Base-by-base conservation (phyloP, 2,888 invertebrate genomes). In the Adineta ricciae region DNA sequence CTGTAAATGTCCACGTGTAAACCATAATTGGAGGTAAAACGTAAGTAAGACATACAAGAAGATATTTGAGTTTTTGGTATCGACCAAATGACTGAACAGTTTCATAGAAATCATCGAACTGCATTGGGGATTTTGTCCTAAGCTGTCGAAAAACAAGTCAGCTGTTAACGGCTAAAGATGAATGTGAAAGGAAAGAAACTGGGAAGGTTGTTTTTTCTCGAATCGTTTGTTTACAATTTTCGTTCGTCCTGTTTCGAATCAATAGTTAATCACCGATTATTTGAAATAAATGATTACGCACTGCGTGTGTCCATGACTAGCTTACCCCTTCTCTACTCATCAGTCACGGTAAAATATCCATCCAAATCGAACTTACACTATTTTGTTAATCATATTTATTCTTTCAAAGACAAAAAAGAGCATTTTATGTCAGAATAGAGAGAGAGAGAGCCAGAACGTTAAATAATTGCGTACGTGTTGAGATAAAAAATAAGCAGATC, bases 21-120 rank as follows among this genome's bases (percentile, higher is more conserved):
- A 82, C 82, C 24, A 41, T 46, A n/a, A 82, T 82, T n/a, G 82
- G 46, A 46, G 82, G 82, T n/a, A 82, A 46, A 9, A 41, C 14
- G n/a, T 41, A 82, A 19, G 82, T 27, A 9, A 82, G 24, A 49
- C 82, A 82, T 41, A 82, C 7, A 7, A 82, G 24, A 24, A 82
- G 41, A 82, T 82, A 82, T 24, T 82, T 82, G 0, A 82, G 3
- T 82, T 82, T 82, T 14, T 82, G 82, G 8, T 46, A 82, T 24
- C n/a, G 41, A 49, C 38, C 38, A 49, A 82, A 82, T 24, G 24
- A 16, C 4, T 46, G 41, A 21, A 82, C 24, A 38, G n/a, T 41
- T 82, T 41, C 5, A 36, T 46, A 82, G 11, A 82, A 82, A 46
- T 41, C n/a, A 49, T 82, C 82, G n/a, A 82, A 82, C n/a, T 82